Percentiles rank a stretch among this genome's conserved stretches.
Evolutionary conservation across 1,140 invertebrate genomes (phyloP).

Genomic region (Drosophila guanche): DNA sequence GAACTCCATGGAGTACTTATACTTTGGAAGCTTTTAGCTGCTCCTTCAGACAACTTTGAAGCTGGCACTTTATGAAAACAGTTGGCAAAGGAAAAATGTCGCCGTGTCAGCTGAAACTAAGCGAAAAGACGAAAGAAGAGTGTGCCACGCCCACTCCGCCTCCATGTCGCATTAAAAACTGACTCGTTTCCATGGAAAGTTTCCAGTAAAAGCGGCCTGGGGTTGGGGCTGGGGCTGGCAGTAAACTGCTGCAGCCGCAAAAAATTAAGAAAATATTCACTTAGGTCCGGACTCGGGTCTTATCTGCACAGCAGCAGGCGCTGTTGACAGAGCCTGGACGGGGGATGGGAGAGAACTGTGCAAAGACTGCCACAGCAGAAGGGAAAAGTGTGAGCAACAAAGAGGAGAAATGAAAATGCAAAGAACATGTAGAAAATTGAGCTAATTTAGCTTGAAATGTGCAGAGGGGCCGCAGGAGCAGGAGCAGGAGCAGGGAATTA

Average conservation of each 20-base stretch:
- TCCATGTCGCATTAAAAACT: slow-evolving; percentile 27
- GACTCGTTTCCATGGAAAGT: slow-evolving; percentile 52
- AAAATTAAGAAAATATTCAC: slow-evolving; percentile 73
- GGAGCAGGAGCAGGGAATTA: slow-evolving; percentile 18
- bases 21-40: slow-evolving; percentile 13
- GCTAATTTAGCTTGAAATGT: slow-evolving; percentile 51
- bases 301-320: slow-evolving; percentile 53
- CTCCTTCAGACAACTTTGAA: slow-evolving; percentile 34
- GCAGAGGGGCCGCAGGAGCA: slow-evolving; percentile 3
- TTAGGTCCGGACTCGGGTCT: slow-evolving; percentile 42
- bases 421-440: slow-evolving; percentile 35
- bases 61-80: slow-evolving; percentile 28
- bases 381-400: not conserved
- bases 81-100: slow-evolving; percentile 31
- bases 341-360: slow-evolving; percentile 2
- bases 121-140: slow-evolving; percentile 32
- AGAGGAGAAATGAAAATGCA: slow-evolving; percentile 33
- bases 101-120: slow-evolving; percentile 37
- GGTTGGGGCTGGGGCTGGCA: slow-evolving; percentile 25
- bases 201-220: slow-evolving; percentile 40
- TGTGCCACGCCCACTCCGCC: not conserved
- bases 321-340: slow-evolving; percentile 10
- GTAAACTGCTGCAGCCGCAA: slow-evolving; percentile 69
- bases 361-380: slow-evolving; percentile 15
- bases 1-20: slow-evolving; percentile 1